Percentiles rank a stretch among this genome's conserved stretches.
Evolutionary conservation across 2,113 vertebrate genomes (phyloP).

Genomic region (Agapornis roseicollis): DNA sequence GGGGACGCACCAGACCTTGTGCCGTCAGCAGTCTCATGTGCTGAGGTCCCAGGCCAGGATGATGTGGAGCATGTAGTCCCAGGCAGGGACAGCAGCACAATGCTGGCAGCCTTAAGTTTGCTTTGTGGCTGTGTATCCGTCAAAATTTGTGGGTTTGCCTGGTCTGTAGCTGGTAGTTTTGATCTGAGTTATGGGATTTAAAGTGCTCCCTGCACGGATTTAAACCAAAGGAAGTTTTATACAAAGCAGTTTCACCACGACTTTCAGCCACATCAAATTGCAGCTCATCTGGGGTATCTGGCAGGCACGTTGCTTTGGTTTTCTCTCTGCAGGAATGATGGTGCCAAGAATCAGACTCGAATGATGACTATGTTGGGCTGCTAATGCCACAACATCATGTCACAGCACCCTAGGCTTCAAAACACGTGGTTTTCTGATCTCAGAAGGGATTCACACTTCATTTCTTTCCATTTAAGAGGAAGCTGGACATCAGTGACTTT

Average conservation of each 20-base stretch:
- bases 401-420: background rate
- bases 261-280: background rate
- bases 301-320: background rate
- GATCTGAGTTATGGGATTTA: background rate
- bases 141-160: background rate
- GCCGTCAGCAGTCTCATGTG: rapidly evolving
- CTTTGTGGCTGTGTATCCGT: background rate
- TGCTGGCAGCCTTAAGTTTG: background rate
- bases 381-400: rapidly evolving
- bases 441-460: rapidly evolving
- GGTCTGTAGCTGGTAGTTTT: background rate
- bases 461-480: background rate
- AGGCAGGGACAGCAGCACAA: background rate
- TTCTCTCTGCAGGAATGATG: background rate
- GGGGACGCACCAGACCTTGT: rapidly evolving
- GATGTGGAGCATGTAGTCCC: rapidly evolving
- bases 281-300: background rate
- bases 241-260: background rate
- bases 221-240: background rate
- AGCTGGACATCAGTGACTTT: background rate
- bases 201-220: background rate
- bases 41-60: rapidly evolving
- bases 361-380: rapidly evolving
- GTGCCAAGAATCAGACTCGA: background rate
- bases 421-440: rapidly evolving